phyloP scores from a whole-genome alignment of 2,113 vertebrate species.

The Todiramphus chloris region DNA sequence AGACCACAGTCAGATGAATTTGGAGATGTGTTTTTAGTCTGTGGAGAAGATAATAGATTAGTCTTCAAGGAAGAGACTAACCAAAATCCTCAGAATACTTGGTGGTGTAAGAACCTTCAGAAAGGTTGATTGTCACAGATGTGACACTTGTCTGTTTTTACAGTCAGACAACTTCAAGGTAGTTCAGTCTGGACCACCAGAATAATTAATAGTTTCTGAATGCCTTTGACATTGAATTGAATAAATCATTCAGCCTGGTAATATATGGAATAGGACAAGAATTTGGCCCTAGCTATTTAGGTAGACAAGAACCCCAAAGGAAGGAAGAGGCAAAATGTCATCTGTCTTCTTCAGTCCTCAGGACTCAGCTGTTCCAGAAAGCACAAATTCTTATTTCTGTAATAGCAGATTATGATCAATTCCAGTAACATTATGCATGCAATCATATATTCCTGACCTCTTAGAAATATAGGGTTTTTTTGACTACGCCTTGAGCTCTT shows the following conservation, averaged over 20 bases:
- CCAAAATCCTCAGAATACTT: not conserved
- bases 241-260: not conserved
- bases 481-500: not conserved
- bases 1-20: not conserved
- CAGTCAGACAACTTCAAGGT: not conserved
- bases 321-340: not conserved
- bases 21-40: not conserved
- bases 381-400: not conserved
- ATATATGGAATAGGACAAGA: not conserved
- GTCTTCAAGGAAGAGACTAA: not conserved
- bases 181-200: not conserved
- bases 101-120: not conserved
- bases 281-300: not conserved
- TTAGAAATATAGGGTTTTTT: accelerated
- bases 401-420: not conserved
- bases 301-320: not conserved
- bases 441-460: not conserved
- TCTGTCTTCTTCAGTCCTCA: not conserved
- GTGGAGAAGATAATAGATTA: not conserved
- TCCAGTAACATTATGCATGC: not conserved
- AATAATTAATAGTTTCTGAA: not conserved
- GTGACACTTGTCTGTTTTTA: not conserved
- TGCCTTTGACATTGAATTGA: not conserved
- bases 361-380: not conserved
- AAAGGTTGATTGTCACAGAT: not conserved